Conservation (phyloP, 2,113 vertebrate genomes). For the Glaucomys volans region DNA sequence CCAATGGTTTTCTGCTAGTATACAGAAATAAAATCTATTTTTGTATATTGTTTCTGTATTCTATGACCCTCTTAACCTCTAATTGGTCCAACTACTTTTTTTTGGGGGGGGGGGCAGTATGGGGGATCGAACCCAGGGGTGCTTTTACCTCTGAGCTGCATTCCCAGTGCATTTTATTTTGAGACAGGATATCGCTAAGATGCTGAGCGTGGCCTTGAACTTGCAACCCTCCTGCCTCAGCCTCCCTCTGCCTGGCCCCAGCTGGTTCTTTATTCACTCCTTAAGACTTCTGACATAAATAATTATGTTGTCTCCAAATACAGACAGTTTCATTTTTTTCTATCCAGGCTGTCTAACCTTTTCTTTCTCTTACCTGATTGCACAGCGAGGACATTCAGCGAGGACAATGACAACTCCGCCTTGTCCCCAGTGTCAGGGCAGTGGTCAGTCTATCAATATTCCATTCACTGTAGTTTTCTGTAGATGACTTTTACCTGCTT, state of each 20-base stretch:
- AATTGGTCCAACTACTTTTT: too few relatives aligned
- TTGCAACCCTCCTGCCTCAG: too few relatives aligned
- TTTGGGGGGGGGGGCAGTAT: too few relatives aligned
- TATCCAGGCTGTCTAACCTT: not conserved
- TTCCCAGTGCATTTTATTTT: too few relatives aligned
- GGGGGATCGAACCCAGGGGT: too few relatives aligned
- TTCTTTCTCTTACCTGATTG: not conserved
- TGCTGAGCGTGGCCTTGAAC: too few relatives aligned
- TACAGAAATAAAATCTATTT: not conserved
- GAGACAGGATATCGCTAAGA: too few relatives aligned
- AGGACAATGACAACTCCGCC: too few relatives aligned
- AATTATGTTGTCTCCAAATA: not conserved
- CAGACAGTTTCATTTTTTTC: not conserved
- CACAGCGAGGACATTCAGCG: not conserved
- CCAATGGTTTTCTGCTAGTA: not conserved
- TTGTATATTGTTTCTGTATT: not conserved
- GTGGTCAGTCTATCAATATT: not conserved
- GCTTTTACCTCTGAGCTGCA: too few relatives aligned
- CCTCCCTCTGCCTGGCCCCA: too few relatives aligned
- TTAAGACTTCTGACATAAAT: not conserved
- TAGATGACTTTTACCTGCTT: too few relatives aligned
- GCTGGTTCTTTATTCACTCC: not conserved
- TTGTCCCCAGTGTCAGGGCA: not conserved
- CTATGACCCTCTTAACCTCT: not conserved
- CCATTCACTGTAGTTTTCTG: accelerated